Conservation (phyloP, 2,888 invertebrate species). For the Tolmerus cingulatus region DNA sequence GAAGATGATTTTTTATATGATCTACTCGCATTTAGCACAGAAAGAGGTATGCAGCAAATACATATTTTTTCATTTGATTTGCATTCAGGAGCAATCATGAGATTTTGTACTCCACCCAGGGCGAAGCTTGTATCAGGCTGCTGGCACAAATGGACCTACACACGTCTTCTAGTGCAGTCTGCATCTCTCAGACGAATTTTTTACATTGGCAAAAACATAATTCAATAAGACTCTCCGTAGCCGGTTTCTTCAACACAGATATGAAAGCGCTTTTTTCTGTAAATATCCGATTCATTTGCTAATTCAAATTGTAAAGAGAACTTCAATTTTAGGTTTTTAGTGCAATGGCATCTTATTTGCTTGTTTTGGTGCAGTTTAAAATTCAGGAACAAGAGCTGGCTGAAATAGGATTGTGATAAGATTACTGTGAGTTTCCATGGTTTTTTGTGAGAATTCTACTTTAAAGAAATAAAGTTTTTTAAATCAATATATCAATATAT, state of each 20-base stretch:
- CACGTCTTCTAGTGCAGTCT: not conserved
- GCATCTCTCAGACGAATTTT: not conserved
- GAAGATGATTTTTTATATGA: not conserved
- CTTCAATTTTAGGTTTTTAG: not conserved
- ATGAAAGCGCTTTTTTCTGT: not conserved
- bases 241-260: not conserved
- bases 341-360: not conserved
- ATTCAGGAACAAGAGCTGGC: not conserved
- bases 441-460: no score
- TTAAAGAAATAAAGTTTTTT: no score
- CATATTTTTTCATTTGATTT: not conserved
- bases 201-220: not conserved
- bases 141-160: not conserved
- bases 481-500: no score
- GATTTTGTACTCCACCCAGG: not conserved
- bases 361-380: slow-evolving; percentile 10
- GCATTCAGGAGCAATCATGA: not conserved
- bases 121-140: not conserved
- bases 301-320: not conserved
- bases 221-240: not conserved
- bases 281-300: not conserved
- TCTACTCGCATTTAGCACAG: not conserved
- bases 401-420: not conserved
- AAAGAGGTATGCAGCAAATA: not conserved
- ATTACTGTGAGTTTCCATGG: not conserved